These are phyloP conservation scores for Toxotes jaculatrix DNA, from an alignment of 2,113 vertebrate genomes.

Conservation along the genomic window DNA sequence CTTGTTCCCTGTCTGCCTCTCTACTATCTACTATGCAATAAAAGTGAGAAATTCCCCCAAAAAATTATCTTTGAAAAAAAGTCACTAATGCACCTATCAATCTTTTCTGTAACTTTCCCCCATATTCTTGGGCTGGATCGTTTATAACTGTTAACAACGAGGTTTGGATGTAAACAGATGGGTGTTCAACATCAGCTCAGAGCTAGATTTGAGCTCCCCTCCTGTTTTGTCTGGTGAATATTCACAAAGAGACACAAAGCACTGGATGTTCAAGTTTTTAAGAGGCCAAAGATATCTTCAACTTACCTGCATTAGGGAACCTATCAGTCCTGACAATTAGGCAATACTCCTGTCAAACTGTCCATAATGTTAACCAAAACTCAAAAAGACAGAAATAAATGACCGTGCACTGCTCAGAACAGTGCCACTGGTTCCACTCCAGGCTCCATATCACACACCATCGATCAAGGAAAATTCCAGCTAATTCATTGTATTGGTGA, in stretches of 20 bases:
- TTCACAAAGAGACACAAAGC: neutral
- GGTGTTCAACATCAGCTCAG: slow-evolving; percentile 12
- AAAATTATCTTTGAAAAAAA: neutral
- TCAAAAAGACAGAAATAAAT: neutral
- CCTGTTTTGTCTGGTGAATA: slow-evolving; percentile 1
- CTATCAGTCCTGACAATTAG: neutral
- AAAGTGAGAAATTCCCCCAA: neutral
- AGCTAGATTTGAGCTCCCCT: slow-evolving; percentile 8
- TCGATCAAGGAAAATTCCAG: neutral
- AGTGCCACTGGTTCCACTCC: neutral
- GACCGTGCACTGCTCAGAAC: neutral
- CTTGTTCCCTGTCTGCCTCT: too few relatives aligned
- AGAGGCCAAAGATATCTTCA: neutral
- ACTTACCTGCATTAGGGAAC: neutral
- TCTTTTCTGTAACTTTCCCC: neutral
- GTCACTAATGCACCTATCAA: neutral
- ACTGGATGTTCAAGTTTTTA: neutral
- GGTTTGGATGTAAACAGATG: slow-evolving; percentile 12
- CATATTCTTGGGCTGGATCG: neutral
- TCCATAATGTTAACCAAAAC: neutral
- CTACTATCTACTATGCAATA: too few relatives aligned
- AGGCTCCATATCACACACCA: neutral
- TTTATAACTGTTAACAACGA: slow-evolving; percentile 14
- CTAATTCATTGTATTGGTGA: slow-evolving; percentile 9
- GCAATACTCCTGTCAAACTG: neutral